phyloP scores from a whole-genome alignment of 1,140 invertebrate species.

The Aphaenogaster rudis region DNA sequence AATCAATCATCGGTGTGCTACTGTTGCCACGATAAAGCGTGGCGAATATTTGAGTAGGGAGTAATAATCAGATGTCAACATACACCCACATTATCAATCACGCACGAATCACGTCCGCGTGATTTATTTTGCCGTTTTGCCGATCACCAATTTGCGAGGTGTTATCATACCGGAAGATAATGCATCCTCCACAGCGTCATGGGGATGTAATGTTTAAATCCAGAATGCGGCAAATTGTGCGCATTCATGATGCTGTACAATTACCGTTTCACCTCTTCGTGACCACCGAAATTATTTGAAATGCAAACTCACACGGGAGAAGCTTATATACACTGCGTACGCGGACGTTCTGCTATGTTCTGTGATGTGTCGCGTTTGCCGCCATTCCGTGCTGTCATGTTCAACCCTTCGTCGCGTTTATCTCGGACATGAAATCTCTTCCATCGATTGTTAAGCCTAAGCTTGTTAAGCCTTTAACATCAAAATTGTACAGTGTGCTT shows the following conservation, averaged over 20 bases:
- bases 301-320: conserved; percentile 41
- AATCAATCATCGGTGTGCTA: conserved; percentile 3
- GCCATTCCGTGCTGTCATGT: conserved; percentile 5
- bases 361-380: neutral
- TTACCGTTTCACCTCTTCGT: conserved; percentile 19
- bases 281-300: conserved; percentile 53
- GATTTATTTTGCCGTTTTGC: conserved; percentile 34
- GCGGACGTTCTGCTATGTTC: neutral
- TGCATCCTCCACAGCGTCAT: conserved; percentile 1
- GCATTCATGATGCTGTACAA: conserved; percentile 48
- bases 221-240: conserved; percentile 35
- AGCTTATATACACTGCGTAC: neutral
- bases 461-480: conserved; percentile 8
- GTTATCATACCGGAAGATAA: conserved; percentile 41
- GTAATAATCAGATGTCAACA: conserved; percentile 16
- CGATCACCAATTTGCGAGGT: neutral
- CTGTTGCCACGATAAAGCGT: neutral
- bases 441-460: neutral
- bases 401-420: conserved; percentile 5
- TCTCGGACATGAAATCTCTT: neutral
- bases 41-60: conserved; percentile 23
- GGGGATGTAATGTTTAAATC: conserved; percentile 40
- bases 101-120: conserved; percentile 2
- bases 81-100: conserved; percentile 26
- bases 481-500: neutral